These are phyloP conservation scores for Eupithecia subfuscata DNA, from an alignment of 2,888 invertebrate genomes.

Conservation along the genomic window DNA sequence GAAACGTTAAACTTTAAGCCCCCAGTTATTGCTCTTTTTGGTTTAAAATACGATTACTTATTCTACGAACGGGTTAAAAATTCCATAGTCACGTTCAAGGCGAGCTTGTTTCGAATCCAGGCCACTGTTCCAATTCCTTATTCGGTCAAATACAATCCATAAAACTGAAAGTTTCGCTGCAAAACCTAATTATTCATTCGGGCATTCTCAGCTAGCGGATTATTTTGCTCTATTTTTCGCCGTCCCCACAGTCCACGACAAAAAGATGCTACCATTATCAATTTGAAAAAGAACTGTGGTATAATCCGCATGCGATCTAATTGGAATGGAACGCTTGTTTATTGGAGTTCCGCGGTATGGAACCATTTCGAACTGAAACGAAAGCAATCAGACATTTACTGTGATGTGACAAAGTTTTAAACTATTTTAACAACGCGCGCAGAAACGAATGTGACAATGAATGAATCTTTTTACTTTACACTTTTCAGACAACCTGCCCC, in stretches of 20 bases:
- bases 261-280: neutral
- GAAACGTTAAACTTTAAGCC: neutral
- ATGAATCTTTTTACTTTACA: too few species aligned
- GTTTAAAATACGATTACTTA: neutral
- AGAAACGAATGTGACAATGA: too few species aligned
- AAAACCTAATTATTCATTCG: constrained; percentile 10
- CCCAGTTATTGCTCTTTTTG: neutral
- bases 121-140: constrained; percentile 5
- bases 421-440: neutral
- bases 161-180: constrained; percentile 6
- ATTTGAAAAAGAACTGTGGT: neutral
- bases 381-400: neutral
- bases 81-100: neutral
- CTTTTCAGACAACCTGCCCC: too few species aligned
- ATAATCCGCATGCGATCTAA: neutral
- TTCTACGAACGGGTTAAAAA: neutral
- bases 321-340: neutral
- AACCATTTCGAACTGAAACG: neutral
- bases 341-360: too few species aligned
- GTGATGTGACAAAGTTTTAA: neutral
- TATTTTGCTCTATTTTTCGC: neutral
- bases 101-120: neutral
- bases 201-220: neutral
- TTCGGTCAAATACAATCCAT: constrained; percentile 1
- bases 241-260: neutral